Percentiles rank a stretch among this genome's conserved stretches.
Conservation (phyloP, 2,113 vertebrate species). For the Triplophysa dalaica region DNA sequence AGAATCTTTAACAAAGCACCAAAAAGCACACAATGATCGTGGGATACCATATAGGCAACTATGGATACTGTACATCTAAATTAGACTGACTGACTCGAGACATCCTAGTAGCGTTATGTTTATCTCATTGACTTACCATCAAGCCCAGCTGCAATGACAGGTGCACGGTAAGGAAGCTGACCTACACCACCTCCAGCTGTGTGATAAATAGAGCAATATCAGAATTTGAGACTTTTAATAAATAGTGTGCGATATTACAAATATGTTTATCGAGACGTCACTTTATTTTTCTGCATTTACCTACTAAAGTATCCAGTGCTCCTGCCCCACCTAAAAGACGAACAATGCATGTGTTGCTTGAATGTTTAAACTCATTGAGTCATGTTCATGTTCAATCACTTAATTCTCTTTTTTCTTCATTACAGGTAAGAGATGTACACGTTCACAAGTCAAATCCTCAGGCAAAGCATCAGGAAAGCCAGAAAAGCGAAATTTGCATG, state of each 20-base stretch:
- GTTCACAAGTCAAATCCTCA: conserved; percentile 34
- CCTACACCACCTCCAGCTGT: conserved; percentile 60
- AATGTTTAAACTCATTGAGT: background rate
- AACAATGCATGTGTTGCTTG: background rate
- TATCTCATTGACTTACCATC: conserved; percentile 63
- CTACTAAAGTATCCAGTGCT: conserved; percentile 64
- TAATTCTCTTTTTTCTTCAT: background rate
- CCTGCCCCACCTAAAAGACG: conserved; percentile 58
- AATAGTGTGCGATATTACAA: background rate
- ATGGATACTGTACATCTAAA: too few species aligned
- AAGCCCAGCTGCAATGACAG: conserved; percentile 66
- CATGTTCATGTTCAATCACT: background rate
- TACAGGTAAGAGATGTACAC: background rate
- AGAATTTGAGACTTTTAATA: background rate
- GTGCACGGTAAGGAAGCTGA: conserved; percentile 66
- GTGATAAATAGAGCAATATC: background rate
- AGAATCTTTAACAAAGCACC: too few species aligned
- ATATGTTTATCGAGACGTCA: background rate
- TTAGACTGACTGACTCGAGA: too few species aligned
- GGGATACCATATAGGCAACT: too few species aligned
- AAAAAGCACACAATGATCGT: too few species aligned
- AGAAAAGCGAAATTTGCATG: conserved; percentile 32
- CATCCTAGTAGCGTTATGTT: too few species aligned
- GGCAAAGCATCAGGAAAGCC: conserved; percentile 8
- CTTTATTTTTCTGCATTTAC: conserved; percentile 65